A percentile compares a stretch with the other conserved stretches of the same genome.
Conservation (phyloP, 2,797 vertebrate species). For the Myotis planiceps region DNA sequence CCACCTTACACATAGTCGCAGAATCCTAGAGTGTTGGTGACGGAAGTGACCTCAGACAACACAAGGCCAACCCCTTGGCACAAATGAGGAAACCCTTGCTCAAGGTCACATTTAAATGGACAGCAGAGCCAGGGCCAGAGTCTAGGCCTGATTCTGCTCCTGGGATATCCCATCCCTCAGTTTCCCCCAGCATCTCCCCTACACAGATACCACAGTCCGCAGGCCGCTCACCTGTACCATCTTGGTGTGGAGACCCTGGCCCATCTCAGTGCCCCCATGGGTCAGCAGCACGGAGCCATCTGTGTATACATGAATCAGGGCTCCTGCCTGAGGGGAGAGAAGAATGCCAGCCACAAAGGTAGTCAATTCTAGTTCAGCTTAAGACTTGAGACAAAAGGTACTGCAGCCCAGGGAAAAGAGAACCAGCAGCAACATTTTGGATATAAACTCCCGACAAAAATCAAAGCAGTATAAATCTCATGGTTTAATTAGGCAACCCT, state of each 20-base stretch:
- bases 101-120: background rate
- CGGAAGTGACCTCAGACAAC: background rate
- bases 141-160: background rate
- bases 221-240: slow-evolving; percentile 92
- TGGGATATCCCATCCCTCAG: fast-evolving
- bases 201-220: background rate
- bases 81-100: background rate
- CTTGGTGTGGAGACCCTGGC: slow-evolving; percentile 98
- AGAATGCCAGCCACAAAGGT: background rate
- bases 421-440: background rate
- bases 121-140: background rate
- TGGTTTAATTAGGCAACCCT: background rate
- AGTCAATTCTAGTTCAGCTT: background rate
- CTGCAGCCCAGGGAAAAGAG: background rate
- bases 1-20: background rate
- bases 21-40: background rate
- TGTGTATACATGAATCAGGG: slow-evolving; percentile 94
- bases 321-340: slow-evolving; percentile 90
- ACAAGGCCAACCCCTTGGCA: background rate
- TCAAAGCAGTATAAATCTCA: background rate
- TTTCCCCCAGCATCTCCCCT: background rate
- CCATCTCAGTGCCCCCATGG: slow-evolving; percentile 98
- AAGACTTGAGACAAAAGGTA: background rate
- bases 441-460: background rate
- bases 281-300: slow-evolving; percentile 96